These are phyloP conservation scores for Philopedon plagiatum DNA, from an alignment of 2,888 invertebrate genomes.

Conservation along the genomic window DNA sequence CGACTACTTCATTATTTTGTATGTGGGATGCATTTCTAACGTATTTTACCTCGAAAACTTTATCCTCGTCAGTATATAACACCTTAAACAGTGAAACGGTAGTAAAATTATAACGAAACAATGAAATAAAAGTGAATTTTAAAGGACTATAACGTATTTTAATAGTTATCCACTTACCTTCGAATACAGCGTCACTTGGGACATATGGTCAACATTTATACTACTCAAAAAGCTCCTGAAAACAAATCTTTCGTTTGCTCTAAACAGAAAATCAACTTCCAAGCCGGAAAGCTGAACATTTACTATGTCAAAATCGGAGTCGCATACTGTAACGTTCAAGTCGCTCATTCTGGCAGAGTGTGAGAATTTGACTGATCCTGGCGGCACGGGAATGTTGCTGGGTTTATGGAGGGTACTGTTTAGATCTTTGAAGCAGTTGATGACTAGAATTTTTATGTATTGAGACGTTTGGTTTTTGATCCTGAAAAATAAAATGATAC, in stretches of 20 bases:
- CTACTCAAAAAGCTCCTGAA: conserved; percentile 79
- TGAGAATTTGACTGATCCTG: conserved; percentile 82
- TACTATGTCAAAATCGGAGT: conserved; percentile 79
- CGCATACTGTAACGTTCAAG: conserved; percentile 77
- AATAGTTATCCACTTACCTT: conserved; percentile 71
- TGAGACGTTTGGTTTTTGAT: conserved; percentile 59
- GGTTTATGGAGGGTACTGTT: conserved; percentile 56
- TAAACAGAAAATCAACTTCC: conserved; percentile 83
- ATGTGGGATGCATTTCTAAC: conserved; percentile 77
- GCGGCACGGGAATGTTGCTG: conserved; percentile 79
- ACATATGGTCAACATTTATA: conserved; percentile 79
- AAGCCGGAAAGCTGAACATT: conserved; percentile 77
- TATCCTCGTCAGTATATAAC: conserved; percentile 84
- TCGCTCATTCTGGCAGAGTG: conserved; percentile 77
- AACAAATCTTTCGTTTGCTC: conserved; percentile 83
- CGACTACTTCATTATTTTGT: conserved; percentile 68
- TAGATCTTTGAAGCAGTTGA: conserved; percentile 58
- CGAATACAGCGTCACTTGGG: conserved; percentile 82
- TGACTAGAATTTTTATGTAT: conserved; percentile 53
- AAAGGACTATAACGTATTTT: background rate
- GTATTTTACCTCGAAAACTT: conserved; percentile 84
- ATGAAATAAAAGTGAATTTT: too few species aligned
- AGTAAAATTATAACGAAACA: background rate
- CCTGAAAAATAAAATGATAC: conserved; percentile 45
- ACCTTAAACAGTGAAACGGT: conserved; percentile 69